Evolutionary conservation across 2,113 vertebrate species (phyloP).

Genomic region (Ciconia stormi): DNA sequence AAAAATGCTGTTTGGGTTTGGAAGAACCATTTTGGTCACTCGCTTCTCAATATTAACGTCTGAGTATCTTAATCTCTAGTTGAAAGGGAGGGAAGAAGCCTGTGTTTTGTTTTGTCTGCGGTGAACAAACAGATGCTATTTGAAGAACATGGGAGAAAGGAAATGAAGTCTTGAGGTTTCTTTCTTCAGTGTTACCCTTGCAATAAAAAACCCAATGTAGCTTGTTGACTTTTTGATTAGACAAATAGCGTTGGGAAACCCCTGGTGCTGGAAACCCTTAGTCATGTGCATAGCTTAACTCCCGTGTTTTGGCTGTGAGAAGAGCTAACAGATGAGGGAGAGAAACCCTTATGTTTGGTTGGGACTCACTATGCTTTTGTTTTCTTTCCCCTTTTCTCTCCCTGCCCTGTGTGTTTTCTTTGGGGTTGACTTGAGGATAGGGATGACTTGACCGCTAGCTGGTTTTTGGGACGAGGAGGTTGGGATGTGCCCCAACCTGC

Average conservation of each 20-base stretch:
- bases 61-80: not conserved
- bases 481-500: not conserved
- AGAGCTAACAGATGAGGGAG: not conserved
- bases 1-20: conserved; percentile 49
- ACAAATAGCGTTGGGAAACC: not conserved
- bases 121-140: conserved; percentile 7
- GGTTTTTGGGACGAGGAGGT: fast-evolving
- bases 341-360: not conserved
- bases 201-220: not conserved
- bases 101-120: conserved; percentile 23
- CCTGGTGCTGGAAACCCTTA: not conserved
- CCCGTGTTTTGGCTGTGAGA: not conserved
- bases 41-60: not conserved
- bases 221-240: conserved; percentile 34
- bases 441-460: not conserved
- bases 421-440: not conserved
- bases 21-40: not conserved
- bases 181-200: not conserved
- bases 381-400: not conserved
- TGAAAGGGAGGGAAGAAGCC: conserved; percentile 5
- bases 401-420: not conserved
- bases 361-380: not conserved
- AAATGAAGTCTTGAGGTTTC: conserved; percentile 15
- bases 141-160: conserved; percentile 22
- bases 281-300: not conserved